Evolutionary conservation across 2,797 vertebrate genomes (phyloP).

Genomic region (Danio kyathit): DNA sequence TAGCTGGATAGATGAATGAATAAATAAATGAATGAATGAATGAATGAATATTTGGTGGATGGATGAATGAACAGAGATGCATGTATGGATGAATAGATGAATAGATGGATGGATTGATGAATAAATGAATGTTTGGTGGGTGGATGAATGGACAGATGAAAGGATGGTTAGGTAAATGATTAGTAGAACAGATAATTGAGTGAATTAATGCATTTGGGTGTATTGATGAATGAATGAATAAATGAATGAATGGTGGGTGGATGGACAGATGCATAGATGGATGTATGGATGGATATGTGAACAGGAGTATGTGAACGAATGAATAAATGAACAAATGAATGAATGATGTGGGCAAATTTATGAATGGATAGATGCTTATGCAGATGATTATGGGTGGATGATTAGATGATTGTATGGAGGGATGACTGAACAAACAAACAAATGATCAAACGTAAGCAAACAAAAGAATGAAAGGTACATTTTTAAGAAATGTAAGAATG

Average conservation of each 20-base stretch:
- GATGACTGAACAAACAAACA: not conserved
- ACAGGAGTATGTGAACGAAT: too few relatives aligned
- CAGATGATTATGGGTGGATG: not conserved
- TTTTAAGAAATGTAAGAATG: too few relatives aligned
- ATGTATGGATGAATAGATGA: not conserved
- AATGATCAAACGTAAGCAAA: not conserved
- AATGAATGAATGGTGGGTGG: not conserved
- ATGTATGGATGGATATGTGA: not conserved
- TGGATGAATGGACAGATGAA: too few relatives aligned
- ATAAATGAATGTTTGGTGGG: not conserved
- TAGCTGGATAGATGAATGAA: too few relatives aligned
- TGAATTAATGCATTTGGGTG: too few relatives aligned
- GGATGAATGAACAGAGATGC: too few relatives aligned
- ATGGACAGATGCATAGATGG: too few relatives aligned
- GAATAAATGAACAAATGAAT: not conserved
- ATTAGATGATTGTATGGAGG: not conserved
- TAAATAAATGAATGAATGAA: too few relatives aligned
- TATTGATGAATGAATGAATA: not conserved
- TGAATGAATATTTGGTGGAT: too few relatives aligned
- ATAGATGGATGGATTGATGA: accelerated
- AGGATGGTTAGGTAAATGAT: too few relatives aligned
- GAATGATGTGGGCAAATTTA: not conserved
- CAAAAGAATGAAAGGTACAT: not conserved
- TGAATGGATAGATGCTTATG: not conserved
- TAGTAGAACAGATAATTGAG: too few relatives aligned